These are phyloP conservation scores for Drosophila pruinosa DNA, from an alignment of 1,140 invertebrate species.

Conservation along the genomic window DNA sequence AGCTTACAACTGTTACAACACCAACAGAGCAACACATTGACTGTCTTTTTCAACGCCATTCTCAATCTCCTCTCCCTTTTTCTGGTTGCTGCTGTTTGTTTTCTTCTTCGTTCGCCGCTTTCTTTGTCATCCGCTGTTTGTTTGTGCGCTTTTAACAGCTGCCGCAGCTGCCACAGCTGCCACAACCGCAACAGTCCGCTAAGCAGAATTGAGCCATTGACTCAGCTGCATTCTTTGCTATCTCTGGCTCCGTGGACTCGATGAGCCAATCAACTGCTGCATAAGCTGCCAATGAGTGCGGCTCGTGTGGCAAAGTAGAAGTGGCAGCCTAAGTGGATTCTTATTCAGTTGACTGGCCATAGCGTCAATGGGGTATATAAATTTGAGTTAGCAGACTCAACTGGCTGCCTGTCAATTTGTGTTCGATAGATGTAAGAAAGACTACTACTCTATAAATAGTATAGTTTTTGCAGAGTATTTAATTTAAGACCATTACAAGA, in stretches of 20 bases:
- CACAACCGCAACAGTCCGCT: conserved; percentile 5
- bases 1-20: conserved; percentile 35
- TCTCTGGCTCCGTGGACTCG: background rate
- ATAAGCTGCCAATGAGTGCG: conserved; percentile 36
- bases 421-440: no score
- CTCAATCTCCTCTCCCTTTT: background rate
- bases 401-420: no score
- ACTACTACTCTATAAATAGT: no score
- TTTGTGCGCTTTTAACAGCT: background rate
- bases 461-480: no score
- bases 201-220: conserved; percentile 38
- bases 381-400: background rate
- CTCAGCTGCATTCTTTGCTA: conserved; percentile 4
- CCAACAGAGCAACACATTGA: conserved; percentile 3
- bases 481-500: no score
- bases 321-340: conserved; percentile 7
- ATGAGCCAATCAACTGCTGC: conserved; percentile 4
- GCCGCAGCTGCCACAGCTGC: background rate
- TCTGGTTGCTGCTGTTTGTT: background rate
- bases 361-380: background rate
- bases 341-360: background rate
- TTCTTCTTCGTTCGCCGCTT: background rate
- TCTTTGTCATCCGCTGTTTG: background rate
- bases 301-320: background rate
- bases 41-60: conserved; percentile 14